phyloP scores from a whole-genome alignment of 2,888 invertebrate genomes.

The Clistopyga incitator region DNA sequence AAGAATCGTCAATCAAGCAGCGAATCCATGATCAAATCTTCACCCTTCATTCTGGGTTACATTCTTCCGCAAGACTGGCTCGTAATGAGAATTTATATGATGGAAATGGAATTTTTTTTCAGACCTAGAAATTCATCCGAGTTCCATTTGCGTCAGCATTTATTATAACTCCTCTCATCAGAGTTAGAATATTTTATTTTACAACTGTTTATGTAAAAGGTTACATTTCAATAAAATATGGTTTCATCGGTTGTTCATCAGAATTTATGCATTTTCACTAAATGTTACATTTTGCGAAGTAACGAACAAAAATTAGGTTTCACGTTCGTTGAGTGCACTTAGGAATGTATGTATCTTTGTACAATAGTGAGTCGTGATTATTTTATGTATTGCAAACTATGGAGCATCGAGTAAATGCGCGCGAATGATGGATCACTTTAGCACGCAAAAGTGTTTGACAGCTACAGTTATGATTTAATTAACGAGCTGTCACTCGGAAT shows the following conservation, averaged over 20 bases:
- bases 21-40: constrained; percentile 47
- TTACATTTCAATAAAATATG: too few relatives aligned
- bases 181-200: too few relatives aligned
- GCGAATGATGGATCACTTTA: constrained; percentile 16
- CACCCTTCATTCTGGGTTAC: constrained; percentile 1
- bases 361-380: not conserved
- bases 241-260: not conserved
- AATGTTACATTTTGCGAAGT: not conserved
- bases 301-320: not conserved
- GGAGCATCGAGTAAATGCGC: not conserved
- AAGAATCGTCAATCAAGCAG: constrained; percentile 39
- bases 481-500: constrained; percentile 35
- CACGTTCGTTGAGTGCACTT: not conserved
- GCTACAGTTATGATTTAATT: constrained; percentile 37
- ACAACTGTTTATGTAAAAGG: too few relatives aligned
- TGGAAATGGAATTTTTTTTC: not conserved
- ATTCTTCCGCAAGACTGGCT: constrained; percentile 28
- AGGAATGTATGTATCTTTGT: not conserved
- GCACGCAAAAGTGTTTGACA: not conserved
- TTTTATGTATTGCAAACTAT: not conserved
- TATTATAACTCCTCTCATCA: too few relatives aligned
- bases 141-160: too few relatives aligned
- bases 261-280: not conserved
- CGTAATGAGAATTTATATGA: not conserved
- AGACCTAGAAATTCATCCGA: too few relatives aligned